Evolutionary conservation across 1,140 invertebrate genomes (phyloP).

Genomic region (Danaus melanippus): DNA sequence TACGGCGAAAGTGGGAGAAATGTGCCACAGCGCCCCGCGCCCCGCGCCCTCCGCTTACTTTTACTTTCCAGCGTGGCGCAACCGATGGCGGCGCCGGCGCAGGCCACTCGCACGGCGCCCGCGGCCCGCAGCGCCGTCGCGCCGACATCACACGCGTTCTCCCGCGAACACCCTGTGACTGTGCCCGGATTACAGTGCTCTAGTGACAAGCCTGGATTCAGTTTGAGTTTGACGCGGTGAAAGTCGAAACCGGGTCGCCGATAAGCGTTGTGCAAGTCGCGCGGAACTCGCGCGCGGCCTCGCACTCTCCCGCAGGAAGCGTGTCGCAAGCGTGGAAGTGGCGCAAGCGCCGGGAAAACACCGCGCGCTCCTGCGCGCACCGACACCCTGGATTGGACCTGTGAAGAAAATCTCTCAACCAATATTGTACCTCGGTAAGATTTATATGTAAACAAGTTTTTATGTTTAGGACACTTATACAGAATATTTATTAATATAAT

Average conservation of each 20-base stretch:
- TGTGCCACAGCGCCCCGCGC: slow-evolving; percentile 44
- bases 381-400: slow-evolving; percentile 45
- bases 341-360: slow-evolving; percentile 56
- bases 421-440: slow-evolving; percentile 49
- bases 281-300: slow-evolving; percentile 55
- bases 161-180: slow-evolving; percentile 34
- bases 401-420: slow-evolving; percentile 30
- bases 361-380: slow-evolving; percentile 45
- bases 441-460: background rate
- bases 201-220: slow-evolving; percentile 57
- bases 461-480: no score
- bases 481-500: no score
- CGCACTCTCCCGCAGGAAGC: slow-evolving; percentile 64
- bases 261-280: slow-evolving; percentile 59
- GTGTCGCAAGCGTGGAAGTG: slow-evolving; percentile 65
- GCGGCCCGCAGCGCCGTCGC: slow-evolving; percentile 67
- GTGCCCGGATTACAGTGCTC: slow-evolving; percentile 65
- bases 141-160: slow-evolving; percentile 38
- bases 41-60: slow-evolving; percentile 61
- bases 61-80: slow-evolving; percentile 70
- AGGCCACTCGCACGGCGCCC: slow-evolving; percentile 65
- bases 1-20: slow-evolving; percentile 71
- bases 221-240: slow-evolving; percentile 46
- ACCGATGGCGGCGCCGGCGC: slow-evolving; percentile 54
- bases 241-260: slow-evolving; percentile 59